Base-by-base conservation (phyloP, 2,797 vertebrate species). In the Cichlasoma orientale region DNA sequence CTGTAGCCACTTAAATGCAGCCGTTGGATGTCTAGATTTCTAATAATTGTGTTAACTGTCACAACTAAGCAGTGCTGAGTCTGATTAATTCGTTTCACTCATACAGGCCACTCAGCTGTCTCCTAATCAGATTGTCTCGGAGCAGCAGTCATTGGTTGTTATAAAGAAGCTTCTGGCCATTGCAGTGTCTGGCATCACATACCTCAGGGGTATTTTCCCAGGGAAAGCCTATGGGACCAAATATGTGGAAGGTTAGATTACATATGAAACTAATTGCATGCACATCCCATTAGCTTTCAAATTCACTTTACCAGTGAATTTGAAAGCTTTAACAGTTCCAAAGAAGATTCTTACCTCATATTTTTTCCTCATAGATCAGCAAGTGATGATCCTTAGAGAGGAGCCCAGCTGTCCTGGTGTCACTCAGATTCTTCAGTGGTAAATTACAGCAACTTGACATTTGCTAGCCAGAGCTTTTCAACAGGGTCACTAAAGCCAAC, bases 141-240 rank as follows among this genome's bases (percentile, higher is more conserved):
- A 97, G 90, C 94, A 96, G 74, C 95, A 99, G 88, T 99, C 97
- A 0, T 2, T 97, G 82, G 77, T 94, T 33, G 93, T 98, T 84
- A 94, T 99, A 77, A 98, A 98, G 90, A 97, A 93, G 81, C 96
- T 99, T 44, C 90, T 99, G 91, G 97, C 97, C 44, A 94, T 96
- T 74, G 97, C 96, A 0, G 86, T 99, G 19, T 99, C 97, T 10
- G 97, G 96, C 72, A 96, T 99, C 78, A 98, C 97, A 0, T 99
- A 99, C 90, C 95, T 99, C 36, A 94, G 98, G 56, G 98, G 98
- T 0, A 94, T 99, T 50, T 99, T 99, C 85, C 97, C 98, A 0
- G 97, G 97, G 91, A 96, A 95, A 84, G 97, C 97, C 31, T 99
- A 98, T 0, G 96, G 97, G 86, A 96, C 77, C 74, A 97, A 96